These are phyloP conservation scores for Procambarus virginalis DNA, from an alignment of 1,140 invertebrate genomes.

Conservation along the genomic window DNA sequence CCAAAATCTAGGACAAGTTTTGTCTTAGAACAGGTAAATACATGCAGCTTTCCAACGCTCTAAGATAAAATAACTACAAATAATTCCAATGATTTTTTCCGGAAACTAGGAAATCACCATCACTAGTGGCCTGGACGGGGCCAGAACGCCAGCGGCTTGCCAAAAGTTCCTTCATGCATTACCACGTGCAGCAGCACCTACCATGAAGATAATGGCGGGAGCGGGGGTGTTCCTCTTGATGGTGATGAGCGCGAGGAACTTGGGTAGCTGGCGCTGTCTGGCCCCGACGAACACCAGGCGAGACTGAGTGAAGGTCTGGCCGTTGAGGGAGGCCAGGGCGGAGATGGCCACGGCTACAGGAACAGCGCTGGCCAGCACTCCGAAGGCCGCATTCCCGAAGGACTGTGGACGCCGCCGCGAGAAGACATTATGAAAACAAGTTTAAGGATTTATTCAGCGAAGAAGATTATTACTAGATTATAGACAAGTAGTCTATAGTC, in stretches of 20 bases:
- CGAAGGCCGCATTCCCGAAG: slow-evolving; percentile 83
- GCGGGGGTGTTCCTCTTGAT: slow-evolving; percentile 88
- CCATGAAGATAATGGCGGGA: slow-evolving; percentile 92
- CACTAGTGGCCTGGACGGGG: no score
- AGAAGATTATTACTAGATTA: neutral
- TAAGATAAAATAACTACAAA: no score
- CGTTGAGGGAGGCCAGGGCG: slow-evolving; percentile 88
- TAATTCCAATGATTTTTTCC: no score
- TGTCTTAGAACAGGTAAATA: no score
- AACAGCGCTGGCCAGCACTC: slow-evolving; percentile 84
- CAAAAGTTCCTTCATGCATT: no score
- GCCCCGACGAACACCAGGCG: slow-evolving; percentile 92
- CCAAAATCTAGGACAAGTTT: no score
- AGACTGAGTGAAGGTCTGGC: slow-evolving; percentile 81
- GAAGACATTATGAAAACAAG: no score
- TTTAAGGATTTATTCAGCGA: neutral
- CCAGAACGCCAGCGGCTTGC: no score
- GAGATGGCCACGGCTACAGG: slow-evolving; percentile 88
- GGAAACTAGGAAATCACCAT: no score
- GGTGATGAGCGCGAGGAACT: slow-evolving; percentile 90
- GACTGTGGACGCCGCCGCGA: slow-evolving; percentile 77
- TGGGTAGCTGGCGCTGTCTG: slow-evolving; percentile 89
- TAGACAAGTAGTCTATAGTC: no score
- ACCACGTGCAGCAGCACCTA: slow-evolving; percentile 76
- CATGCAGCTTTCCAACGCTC: no score